Evolutionary conservation across 2,888 invertebrate species (phyloP).

Genomic region (Flexamia atlantica): DNA sequence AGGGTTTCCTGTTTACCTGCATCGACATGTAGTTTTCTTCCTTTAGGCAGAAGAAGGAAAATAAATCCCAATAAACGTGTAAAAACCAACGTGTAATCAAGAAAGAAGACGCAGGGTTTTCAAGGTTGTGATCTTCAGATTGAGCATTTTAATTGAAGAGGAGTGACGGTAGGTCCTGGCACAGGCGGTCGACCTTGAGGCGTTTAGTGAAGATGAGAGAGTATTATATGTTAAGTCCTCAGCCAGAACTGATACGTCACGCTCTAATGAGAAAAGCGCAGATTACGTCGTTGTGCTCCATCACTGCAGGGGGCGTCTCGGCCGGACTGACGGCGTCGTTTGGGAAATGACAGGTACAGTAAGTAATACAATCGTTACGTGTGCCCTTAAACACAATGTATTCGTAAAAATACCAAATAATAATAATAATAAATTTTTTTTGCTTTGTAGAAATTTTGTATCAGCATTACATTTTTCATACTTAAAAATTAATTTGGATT

Average conservation of each 20-base stretch:
- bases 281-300: neutral
- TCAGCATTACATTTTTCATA: no score
- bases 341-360: no score
- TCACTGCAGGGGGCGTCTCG: neutral
- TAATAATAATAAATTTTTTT: no score
- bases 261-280: neutral
- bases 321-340: no score
- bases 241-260: neutral
- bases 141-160: neutral
- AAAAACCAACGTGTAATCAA: constrained; percentile 6
- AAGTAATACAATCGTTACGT: no score
- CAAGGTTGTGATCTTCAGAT: neutral
- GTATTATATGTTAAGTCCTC: neutral
- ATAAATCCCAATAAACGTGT: neutral
- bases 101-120: neutral
- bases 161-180: constrained; percentile 12
- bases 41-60: neutral
- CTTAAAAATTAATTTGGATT: no score
- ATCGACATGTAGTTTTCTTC: neutral
- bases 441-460: no score
- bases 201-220: constrained; percentile 23
- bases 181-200: neutral
- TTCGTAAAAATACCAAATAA: no score
- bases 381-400: no score
- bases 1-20: constrained; percentile 1